These are phyloP conservation scores for Calycopis cecrops DNA, from an alignment of 1,140 invertebrate species.

Conservation along the genomic window DNA sequence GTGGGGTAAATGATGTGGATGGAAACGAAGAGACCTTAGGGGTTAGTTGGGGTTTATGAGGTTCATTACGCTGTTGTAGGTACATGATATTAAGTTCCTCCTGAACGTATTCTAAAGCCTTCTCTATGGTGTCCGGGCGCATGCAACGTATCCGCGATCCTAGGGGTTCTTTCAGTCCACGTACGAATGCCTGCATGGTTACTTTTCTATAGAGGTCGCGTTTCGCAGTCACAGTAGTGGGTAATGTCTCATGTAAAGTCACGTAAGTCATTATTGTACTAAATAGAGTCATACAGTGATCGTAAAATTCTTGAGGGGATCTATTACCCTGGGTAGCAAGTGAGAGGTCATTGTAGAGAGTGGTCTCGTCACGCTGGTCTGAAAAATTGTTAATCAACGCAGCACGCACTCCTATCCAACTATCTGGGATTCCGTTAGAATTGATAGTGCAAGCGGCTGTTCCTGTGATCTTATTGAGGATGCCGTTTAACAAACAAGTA, in stretches of 20 bases:
- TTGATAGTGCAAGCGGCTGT: background rate
- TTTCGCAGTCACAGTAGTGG: slow-evolving; percentile 25
- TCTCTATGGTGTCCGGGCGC: slow-evolving; percentile 22
- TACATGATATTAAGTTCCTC: slow-evolving; percentile 26
- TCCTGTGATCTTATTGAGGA: too few relatives aligned
- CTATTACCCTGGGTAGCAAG: slow-evolving; percentile 18
- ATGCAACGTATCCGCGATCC: slow-evolving; percentile 29
- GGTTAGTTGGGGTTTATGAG: too few relatives aligned
- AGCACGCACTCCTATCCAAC: background rate
- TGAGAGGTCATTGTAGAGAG: slow-evolving; percentile 26
- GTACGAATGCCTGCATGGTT: slow-evolving; percentile 28
- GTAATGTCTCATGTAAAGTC: slow-evolving; percentile 24
- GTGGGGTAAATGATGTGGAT: slow-evolving; percentile 11
- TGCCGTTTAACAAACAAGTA: too few relatives aligned
- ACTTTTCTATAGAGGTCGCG: slow-evolving; percentile 26
- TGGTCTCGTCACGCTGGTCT: slow-evolving; percentile 20
- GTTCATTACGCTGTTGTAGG: slow-evolving; percentile 20
- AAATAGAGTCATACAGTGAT: slow-evolving; percentile 29
- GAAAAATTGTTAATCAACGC: slow-evolving; percentile 17
- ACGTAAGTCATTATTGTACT: slow-evolving; percentile 31
- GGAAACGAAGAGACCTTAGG: slow-evolving; percentile 5
- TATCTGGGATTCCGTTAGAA: slow-evolving; percentile 11
- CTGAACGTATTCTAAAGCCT: slow-evolving; percentile 26
- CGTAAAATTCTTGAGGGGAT: slow-evolving; percentile 29
- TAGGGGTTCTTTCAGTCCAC: slow-evolving; percentile 26